phyloP scores from a whole-genome alignment of 2,113 vertebrate genomes.

The Nansenia antarctica region DNA sequence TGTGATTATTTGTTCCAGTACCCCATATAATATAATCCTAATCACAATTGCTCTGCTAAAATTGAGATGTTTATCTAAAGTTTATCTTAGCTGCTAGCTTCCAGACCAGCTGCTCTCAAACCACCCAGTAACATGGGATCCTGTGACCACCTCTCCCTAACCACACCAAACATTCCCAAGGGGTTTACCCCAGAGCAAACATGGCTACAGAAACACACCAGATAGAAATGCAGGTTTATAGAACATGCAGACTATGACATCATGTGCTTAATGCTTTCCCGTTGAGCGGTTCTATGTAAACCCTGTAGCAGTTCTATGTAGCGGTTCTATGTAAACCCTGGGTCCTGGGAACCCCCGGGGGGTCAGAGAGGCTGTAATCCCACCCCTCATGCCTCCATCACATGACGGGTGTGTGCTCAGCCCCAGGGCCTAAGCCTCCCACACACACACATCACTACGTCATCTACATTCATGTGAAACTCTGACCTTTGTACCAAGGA shows the following conservation, averaged over 20 bases:
- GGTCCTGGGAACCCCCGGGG: neutral
- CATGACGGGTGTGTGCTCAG: conserved; percentile 58
- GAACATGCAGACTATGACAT: neutral
- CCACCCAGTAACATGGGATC: too few species aligned
- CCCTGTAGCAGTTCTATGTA: neutral
- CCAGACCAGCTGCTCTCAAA: neutral
- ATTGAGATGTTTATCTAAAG: neutral
- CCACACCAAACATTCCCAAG: neutral
- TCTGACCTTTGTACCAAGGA: neutral
- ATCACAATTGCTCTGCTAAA: too few species aligned
- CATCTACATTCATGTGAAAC: conserved; percentile 7
- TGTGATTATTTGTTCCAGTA: neutral
- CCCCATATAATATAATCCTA: too few species aligned
- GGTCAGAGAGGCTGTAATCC: conserved; percentile 25
- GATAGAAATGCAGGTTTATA: neutral
- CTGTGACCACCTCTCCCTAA: too few species aligned
- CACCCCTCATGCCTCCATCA: conserved; percentile 51
- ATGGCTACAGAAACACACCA: neutral
- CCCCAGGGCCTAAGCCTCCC: conserved; percentile 23
- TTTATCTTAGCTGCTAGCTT: neutral
- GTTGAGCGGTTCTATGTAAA: too few species aligned
- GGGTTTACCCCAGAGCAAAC: neutral
- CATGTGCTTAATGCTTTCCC: too few species aligned
- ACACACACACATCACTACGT: conserved; percentile 9
- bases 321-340: neutral